Evolutionary conservation across 2,113 vertebrate genomes (phyloP).

Genomic region (Condylura cristata): DNA sequence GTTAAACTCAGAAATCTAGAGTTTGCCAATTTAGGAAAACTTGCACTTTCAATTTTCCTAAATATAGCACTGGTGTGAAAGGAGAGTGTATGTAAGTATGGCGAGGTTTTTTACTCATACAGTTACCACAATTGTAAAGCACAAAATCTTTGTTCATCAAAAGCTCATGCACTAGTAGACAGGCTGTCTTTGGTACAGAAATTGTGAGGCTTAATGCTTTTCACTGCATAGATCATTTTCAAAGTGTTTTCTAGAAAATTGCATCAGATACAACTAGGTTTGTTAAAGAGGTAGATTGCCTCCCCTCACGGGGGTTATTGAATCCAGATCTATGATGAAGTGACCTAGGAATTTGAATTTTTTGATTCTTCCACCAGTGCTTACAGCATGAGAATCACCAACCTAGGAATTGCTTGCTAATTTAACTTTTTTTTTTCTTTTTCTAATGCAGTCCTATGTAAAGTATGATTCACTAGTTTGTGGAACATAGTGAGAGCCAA

Average conservation of each 20-base stretch:
- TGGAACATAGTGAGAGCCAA: not conserved
- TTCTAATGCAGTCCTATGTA: not conserved
- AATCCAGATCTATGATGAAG: not conserved
- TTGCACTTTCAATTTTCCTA: constrained; percentile 51
- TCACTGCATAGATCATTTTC: not conserved
- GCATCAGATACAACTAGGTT: not conserved
- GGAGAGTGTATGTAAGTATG: not conserved
- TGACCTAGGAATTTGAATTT: not conserved
- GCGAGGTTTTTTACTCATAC: not conserved
- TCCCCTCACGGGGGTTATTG: not conserved
- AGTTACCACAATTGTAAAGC: constrained; percentile 12
- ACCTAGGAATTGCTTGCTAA: not conserved
- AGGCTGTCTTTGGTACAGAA: not conserved
- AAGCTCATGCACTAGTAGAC: not conserved
- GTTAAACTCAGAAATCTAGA: constrained; percentile 78
- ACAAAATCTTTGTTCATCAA: not conserved
- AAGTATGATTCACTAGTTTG: not conserved
- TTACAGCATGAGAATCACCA: not conserved
- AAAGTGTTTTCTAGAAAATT: not conserved
- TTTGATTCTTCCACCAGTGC: not conserved
- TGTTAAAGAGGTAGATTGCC: not conserved
- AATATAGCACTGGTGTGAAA: constrained; percentile 23
- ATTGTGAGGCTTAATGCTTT: not conserved
- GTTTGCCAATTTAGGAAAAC: constrained; percentile 60
- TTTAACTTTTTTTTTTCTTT: not conserved